phyloP scores from a whole-genome alignment of 2,797 vertebrate species.

The Brachymystax lenok region DNA sequence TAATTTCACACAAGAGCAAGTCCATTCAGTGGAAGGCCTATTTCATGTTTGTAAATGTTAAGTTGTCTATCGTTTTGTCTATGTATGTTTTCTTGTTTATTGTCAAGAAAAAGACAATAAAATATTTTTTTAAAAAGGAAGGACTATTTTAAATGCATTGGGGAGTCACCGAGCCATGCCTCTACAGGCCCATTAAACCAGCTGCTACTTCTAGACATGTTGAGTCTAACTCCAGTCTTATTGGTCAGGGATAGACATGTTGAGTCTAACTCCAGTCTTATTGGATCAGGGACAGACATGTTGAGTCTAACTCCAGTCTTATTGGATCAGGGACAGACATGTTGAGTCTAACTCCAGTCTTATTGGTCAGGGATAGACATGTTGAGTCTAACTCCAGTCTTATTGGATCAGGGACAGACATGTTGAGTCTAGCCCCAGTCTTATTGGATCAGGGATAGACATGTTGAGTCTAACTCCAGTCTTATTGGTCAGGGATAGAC shows the following conservation, averaged over 20 bases:
- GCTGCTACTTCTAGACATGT: conserved; percentile 11
- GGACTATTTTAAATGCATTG: conserved; percentile 54
- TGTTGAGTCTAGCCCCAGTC: no score
- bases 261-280: neutral
- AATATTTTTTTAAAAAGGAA: neutral
- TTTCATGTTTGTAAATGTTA: no score
- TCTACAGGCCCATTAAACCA: conserved; percentile 38
- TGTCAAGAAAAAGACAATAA: no score
- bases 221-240: no score
- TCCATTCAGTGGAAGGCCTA: conserved; percentile 20
- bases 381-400: no score
- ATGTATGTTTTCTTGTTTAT: no score
- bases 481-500: neutral
- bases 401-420: no score
- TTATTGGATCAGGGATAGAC: no score
- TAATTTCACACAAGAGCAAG: conserved; percentile 42
- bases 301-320: neutral
- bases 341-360: neutral
- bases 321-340: neutral
- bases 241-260: no score
- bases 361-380: neutral
- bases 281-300: neutral
- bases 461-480: no score
- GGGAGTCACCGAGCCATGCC: conserved; percentile 24
- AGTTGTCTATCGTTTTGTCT: no score